Base-by-base conservation (phyloP, 2,113 vertebrate genomes). In the Gobius niger region DNA sequence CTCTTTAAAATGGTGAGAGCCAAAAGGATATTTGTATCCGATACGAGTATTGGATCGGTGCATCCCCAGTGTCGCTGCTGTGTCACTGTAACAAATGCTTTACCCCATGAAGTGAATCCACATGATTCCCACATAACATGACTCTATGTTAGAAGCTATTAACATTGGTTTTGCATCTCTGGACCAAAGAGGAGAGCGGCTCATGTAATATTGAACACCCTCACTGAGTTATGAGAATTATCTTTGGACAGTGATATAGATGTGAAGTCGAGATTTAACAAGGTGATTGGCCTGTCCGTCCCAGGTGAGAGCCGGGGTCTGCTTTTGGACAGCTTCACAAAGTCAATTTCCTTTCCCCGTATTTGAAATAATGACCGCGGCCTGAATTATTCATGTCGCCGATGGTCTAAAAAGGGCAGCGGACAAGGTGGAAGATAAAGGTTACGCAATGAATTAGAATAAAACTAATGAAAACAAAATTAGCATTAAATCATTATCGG, bases 211-310 rank as follows among this genome's bases (percentile, higher is more conserved):
- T 60, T n/a, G 4, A 60, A 44, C 4, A 60, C 13, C 57, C 57
- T 42, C 7, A 7, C 40, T 10, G 57, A 60, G 42, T 60, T 60
- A 60, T 44, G 40, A 60, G 42, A 60, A 60, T 60, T 13, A 60
- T 60, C 40, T n/a, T 10, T 3, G 34, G 40, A n/a, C 34, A 60
- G 40, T 60, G 14, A 60, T 60, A 42, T 42, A 16, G 57, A 42
- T 42, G 57, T 60, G 40, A 60, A 44, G 57, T 15, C n/a, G 40
- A 60, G 40, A 60, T 60, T 60, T 42, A 60, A 60, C 57, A 60
- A 42, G 57, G 15, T 60, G 57, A 60, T 60, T 60, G 57, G 57
- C 40, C 40, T 60, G 57, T 60, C 57, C 16, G 57, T 60, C 57
- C 57, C 57, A 16, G 57, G 57, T 60, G 57, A 40, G 34, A 60